A percentile compares a stretch with the other conserved stretches of the same genome.
Evolutionary conservation across 2,888 invertebrate species (phyloP).

Genomic region (Plagodis pulveraria): DNA sequence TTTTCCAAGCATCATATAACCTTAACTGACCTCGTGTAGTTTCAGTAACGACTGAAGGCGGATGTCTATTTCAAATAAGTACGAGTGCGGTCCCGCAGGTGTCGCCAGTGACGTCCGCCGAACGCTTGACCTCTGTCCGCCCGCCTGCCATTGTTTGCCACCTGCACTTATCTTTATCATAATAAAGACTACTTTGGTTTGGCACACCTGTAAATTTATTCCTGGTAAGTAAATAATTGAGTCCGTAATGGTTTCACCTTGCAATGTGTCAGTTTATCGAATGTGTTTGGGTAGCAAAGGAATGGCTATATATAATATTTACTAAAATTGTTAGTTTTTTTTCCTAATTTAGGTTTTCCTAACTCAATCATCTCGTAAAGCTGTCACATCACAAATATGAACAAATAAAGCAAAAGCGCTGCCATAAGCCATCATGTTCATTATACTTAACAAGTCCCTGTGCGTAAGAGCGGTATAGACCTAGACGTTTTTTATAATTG

Average conservation of each 20-base stretch:
- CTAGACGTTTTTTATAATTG: too few species aligned
- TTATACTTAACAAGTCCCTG: too few species aligned
- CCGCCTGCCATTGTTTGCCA: constrained; percentile 38
- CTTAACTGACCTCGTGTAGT: not conserved
- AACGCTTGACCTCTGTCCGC: constrained; percentile 41
- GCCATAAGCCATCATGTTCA: too few species aligned
- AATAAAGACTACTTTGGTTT: constrained; percentile 17
- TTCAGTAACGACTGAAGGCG: not conserved
- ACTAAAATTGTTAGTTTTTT: not conserved
- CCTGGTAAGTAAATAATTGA: constrained; percentile 26
- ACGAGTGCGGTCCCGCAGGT: constrained; percentile 10
- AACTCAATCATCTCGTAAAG: too few species aligned
- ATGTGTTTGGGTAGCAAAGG: constrained; percentile 4
- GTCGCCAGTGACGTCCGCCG: constrained; percentile 24
- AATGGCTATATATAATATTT: not conserved
- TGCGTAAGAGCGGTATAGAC: too few species aligned
- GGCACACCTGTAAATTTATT: constrained; percentile 23
- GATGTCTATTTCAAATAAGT: constrained; percentile 3
- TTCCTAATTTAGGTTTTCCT: too few species aligned
- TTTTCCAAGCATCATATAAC: too few species aligned
- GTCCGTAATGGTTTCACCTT: constrained; percentile 26
- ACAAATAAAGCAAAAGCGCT: too few species aligned
- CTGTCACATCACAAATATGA: too few species aligned
- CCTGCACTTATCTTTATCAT: constrained; percentile 12
- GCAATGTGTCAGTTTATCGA: constrained; percentile 12